A percentile compares a stretch with the other conserved stretches of the same genome.
These are phyloP conservation scores for Homarus americanus DNA, from an alignment of 1,140 invertebrate species.

Conservation along the genomic window DNA sequence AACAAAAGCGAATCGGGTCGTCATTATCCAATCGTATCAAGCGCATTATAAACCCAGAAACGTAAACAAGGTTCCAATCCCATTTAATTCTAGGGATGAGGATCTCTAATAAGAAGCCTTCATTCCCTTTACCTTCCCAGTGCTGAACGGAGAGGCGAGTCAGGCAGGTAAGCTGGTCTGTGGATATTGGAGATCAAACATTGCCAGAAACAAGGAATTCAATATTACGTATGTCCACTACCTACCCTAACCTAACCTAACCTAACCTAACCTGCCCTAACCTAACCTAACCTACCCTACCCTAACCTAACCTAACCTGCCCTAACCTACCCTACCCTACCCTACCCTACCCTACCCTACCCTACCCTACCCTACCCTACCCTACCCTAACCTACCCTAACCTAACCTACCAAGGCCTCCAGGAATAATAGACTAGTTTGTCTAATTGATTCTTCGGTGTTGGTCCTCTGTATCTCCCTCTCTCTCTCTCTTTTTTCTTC, in stretches of 20 bases:
- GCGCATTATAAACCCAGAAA: neutral
- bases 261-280: too few species aligned
- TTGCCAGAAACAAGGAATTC: neutral
- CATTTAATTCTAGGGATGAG: neutral
- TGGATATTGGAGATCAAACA: neutral
- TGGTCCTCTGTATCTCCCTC: neutral
- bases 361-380: too few species aligned
- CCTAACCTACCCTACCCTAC: too few species aligned
- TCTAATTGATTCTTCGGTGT: too few species aligned
- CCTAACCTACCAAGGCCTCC: too few species aligned
- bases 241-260: too few species aligned
- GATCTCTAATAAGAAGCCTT: neutral
- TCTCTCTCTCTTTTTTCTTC: slow-evolving; percentile 8
- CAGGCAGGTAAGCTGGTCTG: neutral
- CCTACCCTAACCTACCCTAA: too few species aligned
- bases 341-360: too few species aligned
- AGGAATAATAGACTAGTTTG: neutral
- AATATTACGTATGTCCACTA: neutral
- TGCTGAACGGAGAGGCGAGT: neutral
- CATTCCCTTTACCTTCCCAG: neutral
- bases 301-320: too few species aligned
- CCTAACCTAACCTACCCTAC: too few species aligned
- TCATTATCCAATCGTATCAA: too few species aligned
- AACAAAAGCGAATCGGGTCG: too few species aligned
- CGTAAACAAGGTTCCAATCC: neutral